Base-by-base conservation (phyloP, 1,140 invertebrate genomes). In the Tachypleus tridentatus region DNA sequence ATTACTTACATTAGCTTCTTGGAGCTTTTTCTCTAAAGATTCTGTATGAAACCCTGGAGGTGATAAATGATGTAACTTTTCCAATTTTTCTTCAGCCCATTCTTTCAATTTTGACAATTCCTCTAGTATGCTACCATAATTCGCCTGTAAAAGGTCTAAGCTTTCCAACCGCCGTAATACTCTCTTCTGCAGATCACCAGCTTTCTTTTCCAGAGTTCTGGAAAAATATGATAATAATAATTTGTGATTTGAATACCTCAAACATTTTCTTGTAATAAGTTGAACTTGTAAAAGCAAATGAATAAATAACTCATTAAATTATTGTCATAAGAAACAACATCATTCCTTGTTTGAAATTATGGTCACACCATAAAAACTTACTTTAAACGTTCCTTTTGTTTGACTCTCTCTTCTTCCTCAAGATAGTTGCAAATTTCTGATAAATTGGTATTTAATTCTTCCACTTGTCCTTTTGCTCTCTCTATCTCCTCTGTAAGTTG, bases 181-280 rank as follows among this genome's bases (percentile, higher is more conserved):
- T 63, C 91, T 83, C 72, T 93, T 93, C 49, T 82, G 81, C 0
- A 92, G 83, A 73, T 94, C 91, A 61, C 85, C 86, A 68, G 90
- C 87, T 65, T 88, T 81, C 69, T 89, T 81, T 73, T 94, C 89
- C 3, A 90, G 80, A 0, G 86, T 85, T 76, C 91, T 91, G 67
- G 89, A 29, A 29, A 29, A 29, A 29, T 29, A 29, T 29, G 29
- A 29, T 29, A 29, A 29, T 29, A 29, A 29, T 29, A 29, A 29
- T 29, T 29, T 29, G 29, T 29, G 29, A 29, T 29, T 29, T 29
- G 29, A 29, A 29, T 29, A 29, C 29, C 29, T 2, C 29, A 29
- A 29, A 29, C 29, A 29, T 29, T 29, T 29, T 29, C 29, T 29
- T 29, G 29, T 29, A 29, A 29, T 29, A 29, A 29, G 29, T 29